Evolutionary conservation across 2,113 vertebrate species (phyloP), one percentile per base, ranked within the genome.

Genomic region (Sorex fumeus): DNA sequence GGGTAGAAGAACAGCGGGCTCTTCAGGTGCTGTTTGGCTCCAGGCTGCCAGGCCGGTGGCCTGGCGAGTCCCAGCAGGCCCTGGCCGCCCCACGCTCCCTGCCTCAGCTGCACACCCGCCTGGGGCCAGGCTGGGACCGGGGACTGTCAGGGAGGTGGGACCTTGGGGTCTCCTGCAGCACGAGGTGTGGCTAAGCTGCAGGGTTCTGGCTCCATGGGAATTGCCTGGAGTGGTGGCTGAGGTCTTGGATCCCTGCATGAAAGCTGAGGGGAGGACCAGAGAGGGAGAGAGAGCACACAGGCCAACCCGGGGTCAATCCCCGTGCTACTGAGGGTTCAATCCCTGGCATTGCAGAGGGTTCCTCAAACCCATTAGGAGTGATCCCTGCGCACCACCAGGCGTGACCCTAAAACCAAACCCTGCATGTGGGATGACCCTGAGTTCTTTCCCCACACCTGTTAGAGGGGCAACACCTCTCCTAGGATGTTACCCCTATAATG

Each of bases 31-130:
- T 81, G 6, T 66, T 36, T 78, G 19, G 88, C 70, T 88, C 64
- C 67, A 85, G 89, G 92, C 76, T 87, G 32, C 64, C 62, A 85
- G 89, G 92, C 76, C 83, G 30, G 75, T n/a, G 66, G 83, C 70
- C 18, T 0, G 1, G 13, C 60, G 1, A 25, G 91, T 89, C 72
- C 88, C 43, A 34, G 95, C 91, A 79, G 40, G 92, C 47, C 64
- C 67, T 21, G 43, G 62, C 40, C 1, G 32, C 74, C 53, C 66
- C 30, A 69, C 60, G 11, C 83, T 67, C 45, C 27, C 3, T 8
- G 32, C 36, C 75, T 87, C 50, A 16, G 76, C 47, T 11, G 30
- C 3, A 2, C 30, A 19, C n/a, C 1, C 21, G 21, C 50, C 43
- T 34, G 78, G 50, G n/a, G 62, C 32, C 83, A 78, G 87, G 62